Evolutionary conservation across 2,888 invertebrate genomes (phyloP).

Genomic region (Eupithecia vulgata): DNA sequence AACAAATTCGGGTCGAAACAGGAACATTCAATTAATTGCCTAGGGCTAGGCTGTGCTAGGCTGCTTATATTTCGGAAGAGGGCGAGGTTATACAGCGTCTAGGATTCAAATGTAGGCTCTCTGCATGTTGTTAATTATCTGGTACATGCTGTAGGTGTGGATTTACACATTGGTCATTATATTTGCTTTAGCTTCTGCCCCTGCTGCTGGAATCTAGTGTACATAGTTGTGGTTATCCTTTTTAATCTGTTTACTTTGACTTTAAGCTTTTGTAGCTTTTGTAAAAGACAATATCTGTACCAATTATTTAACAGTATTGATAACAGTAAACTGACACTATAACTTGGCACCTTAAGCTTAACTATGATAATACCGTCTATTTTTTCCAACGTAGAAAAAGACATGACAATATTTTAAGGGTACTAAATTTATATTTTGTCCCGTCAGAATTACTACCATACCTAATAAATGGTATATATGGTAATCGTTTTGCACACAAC

Average conservation of each 20-base stretch:
- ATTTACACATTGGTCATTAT: slow-evolving; percentile 28
- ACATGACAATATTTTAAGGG: too few relatives aligned
- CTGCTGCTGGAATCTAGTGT: background rate
- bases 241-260: background rate
- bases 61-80: background rate
- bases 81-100: background rate
- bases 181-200: slow-evolving; percentile 1
- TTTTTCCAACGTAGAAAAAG: too few relatives aligned
- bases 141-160: slow-evolving; percentile 64
- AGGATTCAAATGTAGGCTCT: slow-evolving; percentile 31
- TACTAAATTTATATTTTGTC: too few relatives aligned
- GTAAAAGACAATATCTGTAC: too few relatives aligned
- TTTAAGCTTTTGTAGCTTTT: background rate
- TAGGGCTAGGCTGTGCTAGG: background rate
- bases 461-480: too few relatives aligned
- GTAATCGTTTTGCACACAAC: background rate
- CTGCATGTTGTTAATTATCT: slow-evolving; percentile 60
- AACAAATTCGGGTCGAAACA: too few relatives aligned
- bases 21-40: too few relatives aligned
- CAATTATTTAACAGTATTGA: too few relatives aligned
- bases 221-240: background rate
- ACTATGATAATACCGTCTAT: too few relatives aligned
- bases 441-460: too few relatives aligned
- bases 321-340: too few relatives aligned
- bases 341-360: too few relatives aligned